Evolutionary conservation across 2,888 invertebrate genomes (phyloP), one percentile per base, ranked within the genome.

Genomic region (Aelia acuminata): DNA sequence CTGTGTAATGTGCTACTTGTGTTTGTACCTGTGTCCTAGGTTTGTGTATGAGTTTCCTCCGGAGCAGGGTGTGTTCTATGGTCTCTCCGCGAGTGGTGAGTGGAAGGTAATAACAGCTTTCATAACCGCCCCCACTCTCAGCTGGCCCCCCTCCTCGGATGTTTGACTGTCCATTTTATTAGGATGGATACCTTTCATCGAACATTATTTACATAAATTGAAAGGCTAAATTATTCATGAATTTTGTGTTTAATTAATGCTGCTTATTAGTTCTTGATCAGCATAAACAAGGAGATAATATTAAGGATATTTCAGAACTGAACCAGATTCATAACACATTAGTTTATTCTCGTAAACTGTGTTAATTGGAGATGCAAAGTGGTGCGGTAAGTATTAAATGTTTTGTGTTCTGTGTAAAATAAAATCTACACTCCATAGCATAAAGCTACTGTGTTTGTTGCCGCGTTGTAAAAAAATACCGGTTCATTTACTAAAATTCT

Each of bases 11-110:
- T 53, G 35, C n/a, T 35, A 31, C 70, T 70, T 70, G 70, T 70
- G 70, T 70, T 8, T 1, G 18, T 39, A 13, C 63, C 3, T 63
- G 63, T 7, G 10, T 2, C n/a, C n/a, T 39, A 39, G 20, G 4
- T 3, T 70, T 20, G 39, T 75, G 22, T 39, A 3, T 20, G 26
- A 39, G 20, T 75, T 39, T 35, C 39, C 18, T 39, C 20, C 4
- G n/a, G 75, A 22, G 75, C 39, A 39, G 22, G 75, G 75, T 75
- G 75, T 75, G 75, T 75, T 75, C 75, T 35, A 31, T 57, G 26
- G 57, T 57, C 26, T 57, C 57, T 8, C 26, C 13, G 57, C 57
- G 26, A 26, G 57, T 57, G 26, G 57, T 57, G 26, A 31, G 11
- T 3, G 3, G 57, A 15, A 39, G 8, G 75, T 39, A 39, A 75